Percentiles rank a stretch among this genome's conserved stretches.
phyloP scores from a whole-genome alignment of 2,888 invertebrate genomes.

The Lepas anatifera region DNA sequence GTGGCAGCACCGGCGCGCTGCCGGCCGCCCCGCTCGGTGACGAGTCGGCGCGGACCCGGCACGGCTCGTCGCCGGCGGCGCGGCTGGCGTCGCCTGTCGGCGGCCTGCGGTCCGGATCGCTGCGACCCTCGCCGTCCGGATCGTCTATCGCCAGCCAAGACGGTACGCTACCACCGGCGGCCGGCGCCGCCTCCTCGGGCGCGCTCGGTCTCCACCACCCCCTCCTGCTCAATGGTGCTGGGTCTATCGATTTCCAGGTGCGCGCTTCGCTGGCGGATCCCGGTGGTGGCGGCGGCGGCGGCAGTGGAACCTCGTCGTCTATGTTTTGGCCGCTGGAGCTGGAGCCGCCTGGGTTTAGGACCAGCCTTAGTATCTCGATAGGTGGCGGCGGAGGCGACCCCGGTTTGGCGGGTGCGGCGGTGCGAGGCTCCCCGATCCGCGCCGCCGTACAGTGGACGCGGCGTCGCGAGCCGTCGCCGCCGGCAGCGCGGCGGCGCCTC shows the following conservation, averaged over 20 bases:
- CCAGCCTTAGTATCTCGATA: background rate
- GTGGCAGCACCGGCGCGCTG: conserved; percentile 6
- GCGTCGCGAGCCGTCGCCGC: background rate
- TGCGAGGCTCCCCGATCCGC: background rate
- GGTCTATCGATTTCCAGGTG: background rate
- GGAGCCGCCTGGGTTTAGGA: background rate
- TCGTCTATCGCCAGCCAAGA: background rate
- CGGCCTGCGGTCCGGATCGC: background rate
- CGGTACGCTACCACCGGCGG: background rate
- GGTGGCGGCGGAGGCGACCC: background rate
- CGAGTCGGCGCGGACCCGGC: background rate
- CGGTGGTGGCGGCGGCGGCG: too few relatives aligned
- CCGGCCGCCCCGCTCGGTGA: background rate
- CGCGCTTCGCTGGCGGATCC: conserved; percentile 1
- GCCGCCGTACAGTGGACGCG: conserved; percentile 2
- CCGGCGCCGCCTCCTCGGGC: too few relatives aligned
- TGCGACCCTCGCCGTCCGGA: background rate
- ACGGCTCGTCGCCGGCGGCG: background rate
- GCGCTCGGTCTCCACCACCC: too few relatives aligned
- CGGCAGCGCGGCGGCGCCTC: background rate
- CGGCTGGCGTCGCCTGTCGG: background rate
- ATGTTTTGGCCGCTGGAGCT: background rate
- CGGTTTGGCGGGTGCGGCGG: background rate
- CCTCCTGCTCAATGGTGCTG: too few relatives aligned
- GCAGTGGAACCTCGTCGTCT: too few relatives aligned